Conservation (phyloP, 2,797 vertebrate genomes). For the Limosa lapponica region DNA sequence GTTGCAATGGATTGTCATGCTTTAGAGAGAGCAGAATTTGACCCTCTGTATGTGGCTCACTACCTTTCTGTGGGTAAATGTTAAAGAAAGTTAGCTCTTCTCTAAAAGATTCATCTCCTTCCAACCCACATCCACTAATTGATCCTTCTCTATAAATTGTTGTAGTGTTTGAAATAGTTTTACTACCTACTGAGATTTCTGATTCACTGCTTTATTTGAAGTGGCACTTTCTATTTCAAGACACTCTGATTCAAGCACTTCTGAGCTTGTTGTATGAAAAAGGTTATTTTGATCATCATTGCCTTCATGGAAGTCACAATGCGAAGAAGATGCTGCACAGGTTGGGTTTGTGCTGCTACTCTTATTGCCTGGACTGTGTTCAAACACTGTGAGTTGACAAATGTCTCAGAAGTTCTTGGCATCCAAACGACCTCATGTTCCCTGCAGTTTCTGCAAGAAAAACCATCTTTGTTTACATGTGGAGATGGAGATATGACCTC, state of each 20-base stretch:
- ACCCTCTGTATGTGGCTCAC: background rate
- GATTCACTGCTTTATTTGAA: constrained; percentile 36
- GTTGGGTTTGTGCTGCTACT: background rate
- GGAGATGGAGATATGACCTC: background rate
- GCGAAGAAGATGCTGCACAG: background rate
- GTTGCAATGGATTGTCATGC: background rate
- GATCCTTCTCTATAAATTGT: background rate
- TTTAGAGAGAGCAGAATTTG: background rate
- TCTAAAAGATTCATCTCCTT: background rate
- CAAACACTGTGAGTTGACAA: background rate
- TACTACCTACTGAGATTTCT: background rate
- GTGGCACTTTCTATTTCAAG: constrained; percentile 23
- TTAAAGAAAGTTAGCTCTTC: background rate
- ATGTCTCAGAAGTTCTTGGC: background rate
- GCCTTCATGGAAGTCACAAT: background rate
- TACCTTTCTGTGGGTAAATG: background rate
- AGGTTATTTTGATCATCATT: background rate
- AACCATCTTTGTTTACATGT: background rate
- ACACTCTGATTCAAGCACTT: background rate
- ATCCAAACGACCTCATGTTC: background rate
- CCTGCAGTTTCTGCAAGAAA: background rate
- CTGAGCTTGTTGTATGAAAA: background rate
- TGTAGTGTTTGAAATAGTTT: background rate
- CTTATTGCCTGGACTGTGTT: background rate
- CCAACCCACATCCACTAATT: background rate